Percentiles rank a stretch among this genome's conserved stretches.
phyloP scores from a whole-genome alignment of 2,113 vertebrate genomes.

The Artemisiospiza belli region DNA sequence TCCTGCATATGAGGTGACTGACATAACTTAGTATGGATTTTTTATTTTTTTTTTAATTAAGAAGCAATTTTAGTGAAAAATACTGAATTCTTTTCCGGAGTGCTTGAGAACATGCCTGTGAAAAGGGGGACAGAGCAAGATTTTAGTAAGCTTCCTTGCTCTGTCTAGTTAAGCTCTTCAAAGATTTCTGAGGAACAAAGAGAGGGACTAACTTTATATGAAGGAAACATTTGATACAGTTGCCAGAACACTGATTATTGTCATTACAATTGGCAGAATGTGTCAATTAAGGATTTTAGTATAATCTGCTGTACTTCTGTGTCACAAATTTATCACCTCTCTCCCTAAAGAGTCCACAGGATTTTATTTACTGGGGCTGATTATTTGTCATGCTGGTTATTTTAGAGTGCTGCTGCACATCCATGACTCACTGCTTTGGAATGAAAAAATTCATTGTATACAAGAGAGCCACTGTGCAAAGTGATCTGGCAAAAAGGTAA shows the following conservation, averaged over 20 bases:
- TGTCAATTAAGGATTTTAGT: background rate
- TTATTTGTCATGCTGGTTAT: background rate
- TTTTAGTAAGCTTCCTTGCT: background rate
- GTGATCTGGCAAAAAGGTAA: background rate
- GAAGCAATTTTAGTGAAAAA: background rate
- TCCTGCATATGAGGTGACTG: background rate
- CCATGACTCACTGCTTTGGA: background rate
- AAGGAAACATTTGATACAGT: background rate
- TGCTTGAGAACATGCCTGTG: background rate
- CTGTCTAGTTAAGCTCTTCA: background rate
- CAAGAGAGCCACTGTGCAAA: background rate
- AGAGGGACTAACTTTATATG: background rate
- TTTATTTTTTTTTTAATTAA: background rate
- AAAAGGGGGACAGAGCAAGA: background rate
- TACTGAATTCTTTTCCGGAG: background rate
- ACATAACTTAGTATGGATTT: background rate
- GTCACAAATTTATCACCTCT: background rate
- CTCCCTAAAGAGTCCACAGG: background rate
- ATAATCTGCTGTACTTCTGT: background rate
- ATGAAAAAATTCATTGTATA: background rate
- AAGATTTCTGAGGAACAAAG: background rate
- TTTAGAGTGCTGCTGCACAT: background rate
- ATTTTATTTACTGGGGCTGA: background rate
- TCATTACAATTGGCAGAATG: background rate
- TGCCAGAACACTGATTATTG: background rate